These are phyloP conservation scores for Coilia nasus DNA, from an alignment of 2,797 vertebrate species.

Conservation along the genomic window DNA sequence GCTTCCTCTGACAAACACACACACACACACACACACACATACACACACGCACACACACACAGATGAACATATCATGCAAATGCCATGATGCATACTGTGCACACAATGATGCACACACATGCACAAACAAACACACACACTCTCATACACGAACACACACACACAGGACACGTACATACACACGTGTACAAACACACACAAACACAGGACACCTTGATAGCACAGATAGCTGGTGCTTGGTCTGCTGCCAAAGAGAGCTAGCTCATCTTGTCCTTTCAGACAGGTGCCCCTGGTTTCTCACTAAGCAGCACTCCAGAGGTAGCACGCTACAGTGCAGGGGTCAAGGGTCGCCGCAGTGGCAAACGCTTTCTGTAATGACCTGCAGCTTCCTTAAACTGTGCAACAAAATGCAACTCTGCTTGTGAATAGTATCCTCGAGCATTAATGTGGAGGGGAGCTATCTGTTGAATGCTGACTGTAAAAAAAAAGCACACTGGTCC, in stretches of 20 bases:
- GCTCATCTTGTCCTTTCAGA: neutral
- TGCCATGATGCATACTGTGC: too few species aligned
- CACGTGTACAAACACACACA: neutral
- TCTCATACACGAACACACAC: too few species aligned
- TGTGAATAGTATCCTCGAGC: too few species aligned
- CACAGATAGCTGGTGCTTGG: neutral
- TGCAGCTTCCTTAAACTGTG: neutral
- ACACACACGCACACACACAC: too few species aligned
- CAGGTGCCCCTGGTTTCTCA: neutral
- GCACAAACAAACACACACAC: too few species aligned
- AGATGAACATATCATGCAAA: too few species aligned
- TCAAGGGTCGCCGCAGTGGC: neutral
- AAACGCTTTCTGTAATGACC: neutral
- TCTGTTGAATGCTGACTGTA: too few species aligned
- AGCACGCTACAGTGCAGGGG: neutral
- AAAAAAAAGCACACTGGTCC: too few species aligned
- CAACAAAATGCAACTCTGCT: neutral
- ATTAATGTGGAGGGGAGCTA: too few species aligned
- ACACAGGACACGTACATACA: neutral
- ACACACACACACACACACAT: slow-evolving; percentile 9
- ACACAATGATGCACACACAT: too few species aligned
- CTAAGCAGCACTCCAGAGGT: neutral
- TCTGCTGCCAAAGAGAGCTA: neutral
- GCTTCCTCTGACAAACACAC: slow-evolving; percentile 1
- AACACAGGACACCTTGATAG: neutral